Evolutionary conservation across 2,888 invertebrate genomes (phyloP).

Genomic region (Torymus texanus): DNA sequence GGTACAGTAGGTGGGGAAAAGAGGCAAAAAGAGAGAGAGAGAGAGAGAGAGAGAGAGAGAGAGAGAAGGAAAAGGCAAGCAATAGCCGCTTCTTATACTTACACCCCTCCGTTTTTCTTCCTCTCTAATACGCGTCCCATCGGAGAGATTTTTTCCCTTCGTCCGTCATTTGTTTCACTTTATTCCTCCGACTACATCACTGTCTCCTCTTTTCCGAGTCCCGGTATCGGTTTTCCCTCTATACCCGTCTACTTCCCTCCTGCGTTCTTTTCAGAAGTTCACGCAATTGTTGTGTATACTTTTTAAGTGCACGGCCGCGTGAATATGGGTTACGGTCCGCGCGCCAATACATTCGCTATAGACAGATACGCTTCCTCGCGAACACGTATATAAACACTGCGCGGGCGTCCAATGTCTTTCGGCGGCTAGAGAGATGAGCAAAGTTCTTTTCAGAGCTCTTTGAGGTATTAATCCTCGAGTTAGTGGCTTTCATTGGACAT

Average conservation of each 20-base stretch:
- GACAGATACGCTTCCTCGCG: no score
- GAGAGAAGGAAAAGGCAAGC: neutral
- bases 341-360: no score
- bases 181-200: conserved; percentile 10
- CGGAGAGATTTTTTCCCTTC: conserved; percentile 25
- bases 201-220: neutral
- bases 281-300: neutral
- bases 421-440: conserved; percentile 13
- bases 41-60: neutral
- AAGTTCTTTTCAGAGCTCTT: conserved; percentile 19
- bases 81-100: conserved; percentile 8
- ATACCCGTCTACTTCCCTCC: neutral
- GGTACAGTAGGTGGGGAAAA: neutral
- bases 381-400: no score
- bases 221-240: no score
- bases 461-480: conserved; percentile 26
- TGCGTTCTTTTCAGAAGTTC: neutral
- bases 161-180: conserved; percentile 43
- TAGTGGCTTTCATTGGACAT: neutral
- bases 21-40: neutral
- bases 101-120: conserved; percentile 32
- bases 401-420: neutral
- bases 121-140: conserved; percentile 25
- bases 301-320: neutral
- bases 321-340: no score